Base-by-base conservation (phyloP, 2,888 invertebrate genomes). In the Nasonia oneida region DNA sequence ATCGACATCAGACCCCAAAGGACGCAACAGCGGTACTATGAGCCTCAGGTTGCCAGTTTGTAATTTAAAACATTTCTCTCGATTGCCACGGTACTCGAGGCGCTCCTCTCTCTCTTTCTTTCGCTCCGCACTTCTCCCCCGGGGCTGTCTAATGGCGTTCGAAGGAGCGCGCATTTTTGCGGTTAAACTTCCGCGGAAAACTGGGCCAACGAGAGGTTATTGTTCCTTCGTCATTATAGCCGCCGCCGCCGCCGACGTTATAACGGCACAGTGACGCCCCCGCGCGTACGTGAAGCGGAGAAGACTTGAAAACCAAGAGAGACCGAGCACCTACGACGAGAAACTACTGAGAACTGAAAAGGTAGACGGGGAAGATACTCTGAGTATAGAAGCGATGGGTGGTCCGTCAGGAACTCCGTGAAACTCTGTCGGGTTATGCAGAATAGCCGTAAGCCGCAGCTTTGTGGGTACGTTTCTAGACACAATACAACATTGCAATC, bases 151-250 rank as follows among this genome's bases (percentile, higher is more conserved):
- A 80, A 84, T 80, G 84, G 83, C 83, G 61, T 37, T 71, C 83
- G 42, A 42, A 83, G 79, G 37, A 73, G 78, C 64, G 78, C 83
- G 77, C 79, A 50, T 78, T 83, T 83, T 57, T 79, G 79, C 83
- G 74, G 83, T 83, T 79, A 83, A 83, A 83, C 78, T 83, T 83
- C 83, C 83, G 79, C 79, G 53, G 47, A 83, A 83, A 83, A 83
- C 73, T 83, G 74, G 83, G 83, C 83, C 83, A 79, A 79, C 83
- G 83, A 79, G 83, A 79, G 83, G 83, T 78, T 83, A 83, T 83
- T 83, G 83, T 83, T 83, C 83, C 78, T 47, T 39, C 74, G 74
- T 74, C 74, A 73, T 74, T 81, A 74, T 37, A 37, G 37, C 37
- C 37, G 29, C 61, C 53, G n/a, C 15, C 53, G n/a, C 15, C 53